These are phyloP conservation scores for Alethe castanea DNA, from an alignment of 2,113 vertebrate genomes.

Conservation along the genomic window DNA sequence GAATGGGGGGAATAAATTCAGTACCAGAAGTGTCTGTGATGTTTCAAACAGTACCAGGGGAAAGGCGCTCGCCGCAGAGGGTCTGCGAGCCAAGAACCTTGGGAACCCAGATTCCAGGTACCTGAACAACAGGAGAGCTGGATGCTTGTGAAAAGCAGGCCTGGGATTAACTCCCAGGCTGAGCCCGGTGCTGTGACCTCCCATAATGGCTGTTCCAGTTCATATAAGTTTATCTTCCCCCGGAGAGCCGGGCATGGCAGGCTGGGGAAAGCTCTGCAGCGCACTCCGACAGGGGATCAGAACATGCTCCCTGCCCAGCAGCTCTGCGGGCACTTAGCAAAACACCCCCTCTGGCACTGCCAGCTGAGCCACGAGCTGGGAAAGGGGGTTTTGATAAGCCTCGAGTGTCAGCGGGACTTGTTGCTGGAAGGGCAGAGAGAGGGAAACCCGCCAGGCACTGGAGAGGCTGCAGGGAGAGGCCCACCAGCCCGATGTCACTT, in stretches of 20 bases:
- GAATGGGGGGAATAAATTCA: not conserved
- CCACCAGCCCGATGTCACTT: not conserved
- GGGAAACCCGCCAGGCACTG: rapidly evolving
- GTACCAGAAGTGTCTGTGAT: rapidly evolving
- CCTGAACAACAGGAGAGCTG: not conserved
- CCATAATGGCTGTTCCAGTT: not conserved
- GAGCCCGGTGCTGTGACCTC: not conserved
- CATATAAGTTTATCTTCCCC: not conserved
- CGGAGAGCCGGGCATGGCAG: rapidly evolving
- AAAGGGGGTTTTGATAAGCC: not conserved
- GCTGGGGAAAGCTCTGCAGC: not conserved
- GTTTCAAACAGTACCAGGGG: not conserved
- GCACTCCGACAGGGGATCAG: rapidly evolving
- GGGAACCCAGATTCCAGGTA: not conserved
- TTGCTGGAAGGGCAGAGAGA: not conserved
- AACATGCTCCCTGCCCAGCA: not conserved
- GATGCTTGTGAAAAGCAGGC: not conserved
- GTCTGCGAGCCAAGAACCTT: not conserved
- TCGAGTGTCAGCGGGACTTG: rapidly evolving
- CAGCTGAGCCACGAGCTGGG: not conserved
- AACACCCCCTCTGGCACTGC: not conserved
- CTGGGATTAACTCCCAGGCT: not conserved
- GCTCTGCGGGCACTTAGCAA: not conserved
- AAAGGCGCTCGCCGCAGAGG: rapidly evolving
- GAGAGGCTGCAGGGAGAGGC: not conserved